Conservation (phyloP, 2,113 vertebrate species). For the Lucifuga dentata region DNA sequence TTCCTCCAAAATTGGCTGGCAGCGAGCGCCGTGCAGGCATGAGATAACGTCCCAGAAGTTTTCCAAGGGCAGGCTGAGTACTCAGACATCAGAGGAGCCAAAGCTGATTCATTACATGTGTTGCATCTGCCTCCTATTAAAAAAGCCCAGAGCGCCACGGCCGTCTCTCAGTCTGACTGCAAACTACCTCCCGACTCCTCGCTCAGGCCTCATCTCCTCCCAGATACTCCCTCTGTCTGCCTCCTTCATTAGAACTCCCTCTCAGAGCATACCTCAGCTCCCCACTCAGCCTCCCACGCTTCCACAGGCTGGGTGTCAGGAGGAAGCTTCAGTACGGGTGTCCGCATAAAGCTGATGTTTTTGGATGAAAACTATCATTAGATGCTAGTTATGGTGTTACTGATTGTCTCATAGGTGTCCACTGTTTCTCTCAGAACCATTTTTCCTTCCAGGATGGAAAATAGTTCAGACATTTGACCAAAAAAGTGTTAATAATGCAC, state of each 20-base stretch:
- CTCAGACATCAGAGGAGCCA: constrained; percentile 88
- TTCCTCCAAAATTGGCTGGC: constrained; percentile 70
- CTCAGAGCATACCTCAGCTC: constrained; percentile 33
- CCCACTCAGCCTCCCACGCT: constrained; percentile 32
- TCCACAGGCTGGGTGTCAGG: neutral
- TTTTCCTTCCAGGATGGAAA: no score
- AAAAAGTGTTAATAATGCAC: no score
- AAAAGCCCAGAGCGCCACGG: constrained; percentile 79
- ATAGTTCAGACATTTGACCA: no score
- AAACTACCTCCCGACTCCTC: constrained; percentile 62
- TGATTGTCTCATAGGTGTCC: no score
- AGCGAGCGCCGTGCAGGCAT: constrained; percentile 78
- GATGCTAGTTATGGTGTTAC: no score
- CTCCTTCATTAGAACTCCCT: constrained; percentile 40
- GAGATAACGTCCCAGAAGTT: constrained; percentile 85
- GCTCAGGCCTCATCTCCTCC: constrained; percentile 40
- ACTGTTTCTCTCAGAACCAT: no score
- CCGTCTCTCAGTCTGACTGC: constrained; percentile 56
- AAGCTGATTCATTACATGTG: constrained; percentile 86
- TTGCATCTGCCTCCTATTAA: constrained; percentile 88
- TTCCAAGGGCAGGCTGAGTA: constrained; percentile 86
- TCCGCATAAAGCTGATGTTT: neutral
- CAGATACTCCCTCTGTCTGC: constrained; percentile 34
- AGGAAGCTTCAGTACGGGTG: neutral
- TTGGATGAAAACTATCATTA: neutral